Percentiles rank a stretch among this genome's conserved stretches.
Conservation (phyloP, 2,113 vertebrate species). For the Oxygymnocypris stewartii region DNA sequence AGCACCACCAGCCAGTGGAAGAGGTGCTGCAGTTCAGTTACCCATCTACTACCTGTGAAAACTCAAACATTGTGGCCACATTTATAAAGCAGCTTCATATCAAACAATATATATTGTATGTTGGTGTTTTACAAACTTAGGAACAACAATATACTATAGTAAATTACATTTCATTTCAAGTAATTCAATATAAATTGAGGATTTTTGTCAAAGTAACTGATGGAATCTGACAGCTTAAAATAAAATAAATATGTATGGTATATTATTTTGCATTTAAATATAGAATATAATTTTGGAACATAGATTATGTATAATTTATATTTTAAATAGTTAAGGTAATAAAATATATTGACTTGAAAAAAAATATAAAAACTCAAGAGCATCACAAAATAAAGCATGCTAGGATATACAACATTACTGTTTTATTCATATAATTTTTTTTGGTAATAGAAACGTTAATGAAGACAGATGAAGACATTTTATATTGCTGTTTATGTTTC, state of each 20-base stretch:
- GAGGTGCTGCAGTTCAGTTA: constrained; percentile 54
- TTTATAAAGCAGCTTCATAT: not conserved
- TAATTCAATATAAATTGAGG: not conserved
- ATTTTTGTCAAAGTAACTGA: not conserved
- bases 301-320: not conserved
- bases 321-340: not conserved
- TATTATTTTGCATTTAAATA: not conserved
- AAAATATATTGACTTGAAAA: not conserved
- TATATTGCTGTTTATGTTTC: not conserved
- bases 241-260: not conserved
- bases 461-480: not conserved
- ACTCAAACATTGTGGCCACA: not conserved
- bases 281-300: not conserved
- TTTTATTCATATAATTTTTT: not conserved
- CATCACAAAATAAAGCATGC: not conserved
- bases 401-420: not conserved
- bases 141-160: not conserved
- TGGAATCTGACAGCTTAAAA: not conserved
- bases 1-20: constrained; percentile 64
- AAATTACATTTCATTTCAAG: not conserved
- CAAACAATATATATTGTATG: not conserved
- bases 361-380: not conserved
- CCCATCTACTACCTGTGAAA: constrained; percentile 28
- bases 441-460: not conserved
- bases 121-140: not conserved